phyloP scores from a whole-genome alignment of 2,113 vertebrate genomes.

The Prunella fulvescens region DNA sequence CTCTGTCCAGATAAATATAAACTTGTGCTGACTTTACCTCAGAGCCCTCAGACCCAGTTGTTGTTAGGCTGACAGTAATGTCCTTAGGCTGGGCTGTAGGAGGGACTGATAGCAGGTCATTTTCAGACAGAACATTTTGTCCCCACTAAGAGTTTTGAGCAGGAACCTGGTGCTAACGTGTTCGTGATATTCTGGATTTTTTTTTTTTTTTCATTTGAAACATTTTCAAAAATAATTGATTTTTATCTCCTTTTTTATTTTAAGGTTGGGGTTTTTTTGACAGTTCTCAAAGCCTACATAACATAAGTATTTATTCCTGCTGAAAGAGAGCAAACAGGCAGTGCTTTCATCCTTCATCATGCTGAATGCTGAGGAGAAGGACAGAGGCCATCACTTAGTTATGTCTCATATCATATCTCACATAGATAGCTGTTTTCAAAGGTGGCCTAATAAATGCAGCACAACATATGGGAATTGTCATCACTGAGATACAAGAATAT shows the following conservation, averaged over 20 bases:
- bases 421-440: not conserved
- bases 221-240: not conserved
- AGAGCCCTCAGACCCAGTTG: not conserved
- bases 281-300: not conserved
- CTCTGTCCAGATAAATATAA: not conserved
- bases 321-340: not conserved
- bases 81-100: not conserved
- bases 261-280: fast-evolving
- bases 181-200: not conserved
- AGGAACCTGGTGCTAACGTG: not conserved
- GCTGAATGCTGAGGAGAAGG: not conserved
- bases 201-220: not conserved
- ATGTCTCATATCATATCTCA: not conserved
- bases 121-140: not conserved
- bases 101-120: not conserved
- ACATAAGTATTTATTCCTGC: not conserved
- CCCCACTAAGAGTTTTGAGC: not conserved
- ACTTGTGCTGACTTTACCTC: not conserved
- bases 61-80: not conserved
- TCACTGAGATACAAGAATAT: not conserved
- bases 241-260: not conserved
- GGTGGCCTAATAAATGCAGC: not conserved
- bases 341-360: not conserved
- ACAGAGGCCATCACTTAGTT: not conserved
- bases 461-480: not conserved